Conservation (phyloP, 1,140 invertebrate species). For the Lanistes nyassanus region DNA sequence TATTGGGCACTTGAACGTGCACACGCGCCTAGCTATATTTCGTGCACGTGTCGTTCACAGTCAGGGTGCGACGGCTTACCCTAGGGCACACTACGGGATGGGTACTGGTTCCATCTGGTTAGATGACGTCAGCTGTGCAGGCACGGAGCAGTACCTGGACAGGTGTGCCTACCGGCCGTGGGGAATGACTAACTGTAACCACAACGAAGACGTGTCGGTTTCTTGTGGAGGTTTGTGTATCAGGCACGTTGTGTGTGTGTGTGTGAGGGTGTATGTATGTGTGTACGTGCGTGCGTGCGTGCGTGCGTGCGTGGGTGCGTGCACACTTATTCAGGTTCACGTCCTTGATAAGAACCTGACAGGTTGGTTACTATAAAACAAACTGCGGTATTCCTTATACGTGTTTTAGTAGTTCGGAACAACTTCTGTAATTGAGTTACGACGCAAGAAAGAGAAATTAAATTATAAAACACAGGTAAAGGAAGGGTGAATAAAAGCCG, state of each 20-base stretch:
- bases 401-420: too few species aligned
- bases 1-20: too few species aligned
- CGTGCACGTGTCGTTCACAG: background rate
- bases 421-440: too few species aligned
- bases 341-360: too few species aligned
- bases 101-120: conserved; percentile 30
- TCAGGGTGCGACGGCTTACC: conserved; percentile 3
- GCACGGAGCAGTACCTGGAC: conserved; percentile 20
- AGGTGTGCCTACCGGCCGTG: conserved; percentile 14
- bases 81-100: conserved; percentile 3
- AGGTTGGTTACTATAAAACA: too few species aligned
- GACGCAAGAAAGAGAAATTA: too few species aligned
- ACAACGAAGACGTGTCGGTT: conserved; percentile 22
- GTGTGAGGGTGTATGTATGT: conserved; percentile 13
- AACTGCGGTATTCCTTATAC: too few species aligned
- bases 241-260: background rate
- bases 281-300: conserved; percentile 15
- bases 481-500: too few species aligned
- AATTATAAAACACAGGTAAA: too few species aligned
- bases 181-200: conserved; percentile 26
- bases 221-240: conserved; percentile 1
- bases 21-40: too few species aligned
- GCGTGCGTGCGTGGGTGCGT: background rate
- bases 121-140: conserved; percentile 24
- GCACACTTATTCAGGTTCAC: background rate